Conservation (phyloP, 2,113 vertebrate species). For the Orthonyx spaldingii region DNA sequence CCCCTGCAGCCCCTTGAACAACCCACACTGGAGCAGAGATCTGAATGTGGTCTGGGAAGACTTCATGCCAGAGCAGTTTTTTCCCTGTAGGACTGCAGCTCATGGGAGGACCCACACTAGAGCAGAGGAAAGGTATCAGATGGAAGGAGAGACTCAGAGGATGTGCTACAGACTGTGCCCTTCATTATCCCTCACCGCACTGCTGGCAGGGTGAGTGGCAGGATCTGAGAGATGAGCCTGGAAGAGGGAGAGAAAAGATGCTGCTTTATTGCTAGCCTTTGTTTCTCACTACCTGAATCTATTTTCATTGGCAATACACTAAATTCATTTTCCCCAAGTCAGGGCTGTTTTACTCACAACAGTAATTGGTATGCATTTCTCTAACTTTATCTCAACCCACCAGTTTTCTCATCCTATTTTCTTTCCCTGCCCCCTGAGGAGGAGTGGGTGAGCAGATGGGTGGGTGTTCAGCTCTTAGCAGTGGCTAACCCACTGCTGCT, state of each 20-base stretch:
- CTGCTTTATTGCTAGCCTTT: not conserved
- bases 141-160: not conserved
- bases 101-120: not conserved
- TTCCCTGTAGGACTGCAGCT: not conserved
- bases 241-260: not conserved
- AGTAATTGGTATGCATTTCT: not conserved
- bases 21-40: not conserved
- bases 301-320: not conserved
- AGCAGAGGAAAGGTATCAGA: not conserved
- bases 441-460: not conserved
- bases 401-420: not conserved
- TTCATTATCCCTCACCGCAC: not conserved
- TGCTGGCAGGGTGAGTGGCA: no score
- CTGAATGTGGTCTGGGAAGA: not conserved
- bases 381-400: not conserved
- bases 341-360: not conserved
- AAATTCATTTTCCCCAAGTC: not conserved
- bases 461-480: not conserved
- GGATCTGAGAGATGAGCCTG: not conserved
- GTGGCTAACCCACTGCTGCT: not conserved
- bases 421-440: not conserved
- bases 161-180: not conserved
- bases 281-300: not conserved
- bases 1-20: not conserved
- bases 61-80: fast-evolving